Evolutionary conservation across 2,797 vertebrate species (phyloP), one percentile per base, ranked within the genome.

Genomic region (Parambassis ranga): DNA sequence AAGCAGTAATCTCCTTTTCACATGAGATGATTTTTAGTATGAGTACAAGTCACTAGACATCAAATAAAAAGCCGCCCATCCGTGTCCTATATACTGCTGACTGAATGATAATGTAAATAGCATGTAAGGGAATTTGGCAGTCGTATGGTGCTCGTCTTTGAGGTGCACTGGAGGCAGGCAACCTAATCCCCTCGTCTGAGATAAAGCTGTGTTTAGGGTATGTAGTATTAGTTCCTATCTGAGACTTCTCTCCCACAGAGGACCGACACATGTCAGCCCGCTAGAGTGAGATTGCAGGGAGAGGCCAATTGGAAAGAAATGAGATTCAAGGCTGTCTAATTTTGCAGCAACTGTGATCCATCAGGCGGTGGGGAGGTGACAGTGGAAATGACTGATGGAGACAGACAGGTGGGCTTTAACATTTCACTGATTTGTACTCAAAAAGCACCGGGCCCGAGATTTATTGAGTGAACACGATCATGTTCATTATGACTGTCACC

Each of bases 321-420:
- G 93, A 95, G 95, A 98, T 98, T 98, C 97, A 98, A 97, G 95
- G 96, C 96, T 98, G 96, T 98, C 96, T 98, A 98, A 98, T 98
- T 98, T 96, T 95, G 95, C 94, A 95, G 95, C 93, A 96, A 96
- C 94, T 96, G 95, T 93, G 95, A 98, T 99, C 96, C 96, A 98
- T 98, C 97, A 98, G 95, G 92, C 94, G 90, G 92, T 93, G 93
- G 94, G 94, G 94, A 95, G 95, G 93, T 96, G 96, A 97, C 97
- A 96, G 95, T 95, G 94, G 95, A 94, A 95, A 98, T 98, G 96
- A 98, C 94, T 97, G 96, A 98, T 98, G 94, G 95, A 97, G 95
- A 97, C 95, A 96, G 96, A 98, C 97, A 98, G 96, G 96, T 98
- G 95, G 96, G 95, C 95, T 94, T 96, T 95, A 96, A 95, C 95